Evolutionary conservation across 35 echinoderm and acorn worm species (phyloP).

Genomic region (Acanthaster planci): DNA sequence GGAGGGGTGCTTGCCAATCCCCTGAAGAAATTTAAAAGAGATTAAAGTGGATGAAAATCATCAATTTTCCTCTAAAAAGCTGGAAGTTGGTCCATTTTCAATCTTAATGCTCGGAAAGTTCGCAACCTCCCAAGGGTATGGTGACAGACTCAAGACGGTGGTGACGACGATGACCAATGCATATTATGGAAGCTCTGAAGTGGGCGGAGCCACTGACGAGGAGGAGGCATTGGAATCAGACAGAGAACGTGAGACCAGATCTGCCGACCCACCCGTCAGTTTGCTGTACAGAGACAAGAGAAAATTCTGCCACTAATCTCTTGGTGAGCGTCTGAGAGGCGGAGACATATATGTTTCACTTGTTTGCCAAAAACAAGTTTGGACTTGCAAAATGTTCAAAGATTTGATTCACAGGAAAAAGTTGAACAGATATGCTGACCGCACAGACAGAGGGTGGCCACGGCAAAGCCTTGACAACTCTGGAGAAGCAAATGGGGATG

Average conservation of each 20-base stretch:
- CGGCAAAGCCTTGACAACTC: conserved; percentile 29
- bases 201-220: neutral
- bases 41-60: no score
- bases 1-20: no score
- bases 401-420: conserved; percentile 48
- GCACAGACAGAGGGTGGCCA: conserved; percentile 18
- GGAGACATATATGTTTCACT: neutral
- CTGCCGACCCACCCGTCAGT: conserved; percentile 42
- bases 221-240: neutral
- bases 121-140: no score
- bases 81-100: no score
- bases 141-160: neutral
- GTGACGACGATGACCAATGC: neutral
- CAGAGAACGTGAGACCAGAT: no score
- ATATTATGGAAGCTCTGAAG: conserved; percentile 1
- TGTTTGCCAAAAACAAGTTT: no score
- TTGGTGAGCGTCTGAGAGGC: conserved; percentile 53
- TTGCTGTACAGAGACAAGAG: conserved; percentile 73
- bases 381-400: no score
- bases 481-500: conserved; percentile 37
- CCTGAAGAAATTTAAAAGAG: no score
- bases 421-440: conserved; percentile 67
- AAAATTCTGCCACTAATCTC: conserved; percentile 83
- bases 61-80: no score
- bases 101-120: no score